These are phyloP conservation scores for Pangasius djambal DNA, from an alignment of 2,797 vertebrate species.

Conservation along the genomic window DNA sequence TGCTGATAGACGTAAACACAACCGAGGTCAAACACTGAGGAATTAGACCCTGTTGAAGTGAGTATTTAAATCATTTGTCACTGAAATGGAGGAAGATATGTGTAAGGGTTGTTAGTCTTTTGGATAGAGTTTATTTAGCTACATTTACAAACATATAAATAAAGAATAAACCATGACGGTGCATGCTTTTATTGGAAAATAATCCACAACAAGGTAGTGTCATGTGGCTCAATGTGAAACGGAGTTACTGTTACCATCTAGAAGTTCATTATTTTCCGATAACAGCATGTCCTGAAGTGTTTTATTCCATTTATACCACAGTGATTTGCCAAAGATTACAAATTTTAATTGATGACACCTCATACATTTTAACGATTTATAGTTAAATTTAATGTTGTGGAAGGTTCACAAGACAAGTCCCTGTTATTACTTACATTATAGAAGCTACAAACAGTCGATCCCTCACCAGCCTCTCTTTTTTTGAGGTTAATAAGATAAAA, in stretches of 20 bases:
- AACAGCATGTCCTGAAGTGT: not conserved
- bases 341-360: not conserved
- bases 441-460: not conserved
- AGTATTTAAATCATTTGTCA: constrained; percentile 48
- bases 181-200: not conserved
- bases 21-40: constrained; percentile 50
- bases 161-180: not conserved
- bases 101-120: not conserved
- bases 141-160: not conserved
- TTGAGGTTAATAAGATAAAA: not conserved
- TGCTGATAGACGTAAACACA: constrained; percentile 57
- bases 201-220: not conserved
- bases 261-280: not conserved
- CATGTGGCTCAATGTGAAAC: not conserved
- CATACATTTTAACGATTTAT: not conserved
- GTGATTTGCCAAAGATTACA: not conserved
- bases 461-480: not conserved
- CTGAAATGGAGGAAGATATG: not conserved
- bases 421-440: not conserved
- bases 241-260: not conserved
- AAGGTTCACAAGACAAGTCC: not conserved
- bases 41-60: constrained; percentile 48
- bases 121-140: not conserved
- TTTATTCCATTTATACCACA: not conserved
- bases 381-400: not conserved